Conservation (phyloP, 2,888 invertebrate genomes). For the Yponomeuta evonymella region DNA sequence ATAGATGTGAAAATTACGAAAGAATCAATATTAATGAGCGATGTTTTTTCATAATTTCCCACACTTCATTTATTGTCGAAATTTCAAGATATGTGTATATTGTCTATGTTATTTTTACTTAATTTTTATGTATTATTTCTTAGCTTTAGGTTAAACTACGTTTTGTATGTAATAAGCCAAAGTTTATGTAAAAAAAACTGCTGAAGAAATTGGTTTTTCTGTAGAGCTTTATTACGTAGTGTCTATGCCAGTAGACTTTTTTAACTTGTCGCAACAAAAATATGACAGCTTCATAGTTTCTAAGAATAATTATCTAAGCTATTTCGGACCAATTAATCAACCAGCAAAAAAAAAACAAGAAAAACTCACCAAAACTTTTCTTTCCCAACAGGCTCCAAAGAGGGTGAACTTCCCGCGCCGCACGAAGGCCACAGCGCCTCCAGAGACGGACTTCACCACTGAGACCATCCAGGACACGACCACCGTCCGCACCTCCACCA, state of each 20-base stretch:
- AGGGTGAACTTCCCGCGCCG: slow-evolving; percentile 55
- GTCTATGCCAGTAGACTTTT: no score
- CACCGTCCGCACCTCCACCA: slow-evolving; percentile 45
- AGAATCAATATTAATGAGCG: neutral
- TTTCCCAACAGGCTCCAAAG: slow-evolving; percentile 45
- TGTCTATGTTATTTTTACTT: no score
- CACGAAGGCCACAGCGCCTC: slow-evolving; percentile 56
- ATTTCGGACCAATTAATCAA: neutral
- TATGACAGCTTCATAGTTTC: no score
- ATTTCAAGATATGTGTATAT: neutral
- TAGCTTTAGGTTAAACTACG: no score
- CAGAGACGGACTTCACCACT: slow-evolving; percentile 35
- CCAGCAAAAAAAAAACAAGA: neutral
- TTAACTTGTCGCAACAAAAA: no score
- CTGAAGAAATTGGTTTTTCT: no score
- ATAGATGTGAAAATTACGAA: neutral
- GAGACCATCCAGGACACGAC: slow-evolving; percentile 12
- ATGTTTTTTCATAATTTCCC: neutral
- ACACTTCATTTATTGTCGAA: neutral
- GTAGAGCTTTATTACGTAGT: no score
- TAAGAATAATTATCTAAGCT: no score
- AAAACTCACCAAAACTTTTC: slow-evolving; percentile 32
- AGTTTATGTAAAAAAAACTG: no score
- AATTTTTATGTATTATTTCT: no score
- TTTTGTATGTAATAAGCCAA: no score